phyloP scores from a whole-genome alignment of 2,113 vertebrate species.

The Polyodon spathula region DNA sequence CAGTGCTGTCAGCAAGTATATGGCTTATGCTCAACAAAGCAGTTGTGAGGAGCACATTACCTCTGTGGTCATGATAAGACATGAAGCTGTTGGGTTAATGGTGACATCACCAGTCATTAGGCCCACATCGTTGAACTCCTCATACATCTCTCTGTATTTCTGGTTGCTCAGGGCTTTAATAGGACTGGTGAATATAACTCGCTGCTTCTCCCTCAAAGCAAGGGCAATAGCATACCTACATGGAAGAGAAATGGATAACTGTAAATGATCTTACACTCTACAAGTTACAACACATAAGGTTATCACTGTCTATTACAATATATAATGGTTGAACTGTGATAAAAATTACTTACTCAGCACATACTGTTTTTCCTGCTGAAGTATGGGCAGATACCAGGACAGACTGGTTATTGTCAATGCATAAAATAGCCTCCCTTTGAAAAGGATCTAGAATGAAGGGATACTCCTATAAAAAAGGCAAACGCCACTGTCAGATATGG shows the following conservation, averaged over 20 bases:
- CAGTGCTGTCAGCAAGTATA: not conserved
- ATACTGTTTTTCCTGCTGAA: slow-evolving; percentile 98
- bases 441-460: slow-evolving; percentile 93
- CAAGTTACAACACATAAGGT: not conserved
- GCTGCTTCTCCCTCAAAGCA: slow-evolving; percentile 88
- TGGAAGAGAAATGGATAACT: not conserved
- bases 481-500: not conserved
- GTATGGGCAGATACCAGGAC: slow-evolving; percentile 95
- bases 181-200: slow-evolving; percentile 96
- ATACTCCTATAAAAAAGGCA: slow-evolving; percentile 71
- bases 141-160: slow-evolving; percentile 98
- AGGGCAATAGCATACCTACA: slow-evolving; percentile 88
- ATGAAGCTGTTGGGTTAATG: slow-evolving; percentile 95
- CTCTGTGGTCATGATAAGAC: slow-evolving; percentile 97
- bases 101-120: slow-evolving; percentile 97
- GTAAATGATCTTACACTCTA: not conserved
- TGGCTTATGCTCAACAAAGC: not conserved
- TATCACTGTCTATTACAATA: not conserved
- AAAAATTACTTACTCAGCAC: slow-evolving; percentile 80
- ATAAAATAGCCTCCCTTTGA: slow-evolving; percentile 90
- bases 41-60: slow-evolving; percentile 39
- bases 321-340: not conserved
- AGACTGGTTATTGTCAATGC: slow-evolving; percentile 95
- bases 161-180: slow-evolving; percentile 97
- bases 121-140: slow-evolving; percentile 96